These are phyloP conservation scores for Prionace glauca DNA, from an alignment of 2,797 vertebrate genomes.

Conservation along the genomic window DNA sequence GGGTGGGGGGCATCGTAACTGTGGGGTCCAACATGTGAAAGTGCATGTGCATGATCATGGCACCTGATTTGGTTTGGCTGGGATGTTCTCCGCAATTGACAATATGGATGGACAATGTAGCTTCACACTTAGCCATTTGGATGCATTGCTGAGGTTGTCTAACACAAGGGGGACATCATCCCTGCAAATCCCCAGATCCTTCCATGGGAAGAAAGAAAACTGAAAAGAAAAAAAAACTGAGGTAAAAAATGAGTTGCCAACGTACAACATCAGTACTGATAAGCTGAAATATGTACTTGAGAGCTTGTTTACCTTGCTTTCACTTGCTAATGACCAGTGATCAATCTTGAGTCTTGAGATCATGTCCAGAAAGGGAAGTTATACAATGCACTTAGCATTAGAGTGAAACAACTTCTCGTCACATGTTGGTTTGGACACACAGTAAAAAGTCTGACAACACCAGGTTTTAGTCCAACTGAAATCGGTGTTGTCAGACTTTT, in stretches of 20 bases:
- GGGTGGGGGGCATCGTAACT: too few species aligned
- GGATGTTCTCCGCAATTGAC: background rate
- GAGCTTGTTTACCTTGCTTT: background rate
- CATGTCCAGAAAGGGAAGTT: background rate
- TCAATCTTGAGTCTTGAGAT: background rate
- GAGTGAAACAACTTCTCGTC: background rate
- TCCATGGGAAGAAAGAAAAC: background rate
- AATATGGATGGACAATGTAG: background rate
- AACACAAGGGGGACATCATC: background rate
- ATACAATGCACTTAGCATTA: background rate
- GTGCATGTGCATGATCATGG: background rate
- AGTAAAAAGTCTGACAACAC: too few species aligned
- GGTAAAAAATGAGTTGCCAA: background rate
- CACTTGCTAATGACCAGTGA: background rate
- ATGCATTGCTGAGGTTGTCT: background rate
- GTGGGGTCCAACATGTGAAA: background rate
- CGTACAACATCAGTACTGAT: background rate
- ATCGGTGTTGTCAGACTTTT: too few species aligned
- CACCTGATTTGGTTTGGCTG: background rate
- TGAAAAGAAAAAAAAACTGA: background rate
- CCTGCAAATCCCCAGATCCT: background rate
- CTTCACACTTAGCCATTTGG: background rate
- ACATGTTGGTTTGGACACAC: too few species aligned
- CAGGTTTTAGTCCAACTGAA: too few species aligned
- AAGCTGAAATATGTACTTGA: background rate